Conservation (phyloP, 2,888 invertebrate species). For the Tillus elongatus region DNA sequence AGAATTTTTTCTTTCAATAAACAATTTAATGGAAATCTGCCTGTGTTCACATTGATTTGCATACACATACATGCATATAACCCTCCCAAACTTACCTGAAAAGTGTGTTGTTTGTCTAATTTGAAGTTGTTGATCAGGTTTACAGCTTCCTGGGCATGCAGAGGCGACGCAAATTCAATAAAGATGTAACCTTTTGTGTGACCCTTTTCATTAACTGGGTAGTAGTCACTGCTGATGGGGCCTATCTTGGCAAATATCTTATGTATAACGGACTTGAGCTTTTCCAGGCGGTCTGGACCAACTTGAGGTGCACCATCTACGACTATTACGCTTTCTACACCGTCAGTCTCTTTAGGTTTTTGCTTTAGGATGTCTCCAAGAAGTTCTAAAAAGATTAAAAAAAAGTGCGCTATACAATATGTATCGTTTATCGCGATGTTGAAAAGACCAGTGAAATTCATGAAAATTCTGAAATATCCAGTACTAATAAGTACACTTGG, state of each 20-base stretch:
- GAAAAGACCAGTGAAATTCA: no score
- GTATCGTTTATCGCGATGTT: no score
- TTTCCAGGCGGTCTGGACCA: conserved; percentile 82
- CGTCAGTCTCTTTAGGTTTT: conserved; percentile 90
- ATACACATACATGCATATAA: no score
- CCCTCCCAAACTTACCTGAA: no score
- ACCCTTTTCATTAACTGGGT: conserved; percentile 75
- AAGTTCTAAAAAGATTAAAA: conserved; percentile 70
- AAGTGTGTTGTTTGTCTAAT: conserved; percentile 91
- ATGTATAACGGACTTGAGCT: conserved; percentile 81
- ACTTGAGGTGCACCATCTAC: conserved; percentile 96
- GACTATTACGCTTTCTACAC: conserved; percentile 90
- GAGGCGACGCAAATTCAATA: conserved; percentile 78
- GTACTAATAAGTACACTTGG: no score
- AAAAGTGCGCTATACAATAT: no score
- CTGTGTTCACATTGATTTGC: no score
- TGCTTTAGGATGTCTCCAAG: conserved; percentile 81
- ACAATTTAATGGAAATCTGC: no score
- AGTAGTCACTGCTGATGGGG: conserved; percentile 77
- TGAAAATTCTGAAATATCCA: no score
- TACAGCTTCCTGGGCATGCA: conserved; percentile 81
- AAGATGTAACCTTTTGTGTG: conserved; percentile 86
- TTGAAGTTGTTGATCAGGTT: conserved; percentile 84
- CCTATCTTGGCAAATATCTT: conserved; percentile 88
- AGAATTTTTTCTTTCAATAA: no score